Conservation (phyloP, 1,140 invertebrate species). For the Cydia fagiglandana region DNA sequence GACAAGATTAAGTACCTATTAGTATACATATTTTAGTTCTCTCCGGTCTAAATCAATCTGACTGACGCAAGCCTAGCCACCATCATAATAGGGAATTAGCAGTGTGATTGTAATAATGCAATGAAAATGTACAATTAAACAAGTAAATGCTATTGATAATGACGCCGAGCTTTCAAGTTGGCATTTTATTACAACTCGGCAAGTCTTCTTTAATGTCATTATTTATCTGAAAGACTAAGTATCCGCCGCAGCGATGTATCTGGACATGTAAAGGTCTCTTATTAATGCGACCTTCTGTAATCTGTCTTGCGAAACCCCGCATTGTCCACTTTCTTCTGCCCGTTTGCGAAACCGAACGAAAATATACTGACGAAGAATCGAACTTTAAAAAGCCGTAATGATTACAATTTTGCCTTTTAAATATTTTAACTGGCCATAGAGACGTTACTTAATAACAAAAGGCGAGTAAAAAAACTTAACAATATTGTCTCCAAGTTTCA, state of each 20-base stretch:
- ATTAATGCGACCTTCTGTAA: constrained; percentile 73
- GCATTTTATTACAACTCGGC: not conserved
- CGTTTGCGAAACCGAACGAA: constrained; percentile 49
- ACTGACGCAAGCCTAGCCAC: no score
- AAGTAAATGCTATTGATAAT: no score
- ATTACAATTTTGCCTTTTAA: constrained; percentile 26
- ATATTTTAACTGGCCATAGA: constrained; percentile 31
- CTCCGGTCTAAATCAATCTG: no score
- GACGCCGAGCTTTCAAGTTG: not conserved
- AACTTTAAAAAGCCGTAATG: constrained; percentile 32
- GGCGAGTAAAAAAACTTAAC: constrained; percentile 57
- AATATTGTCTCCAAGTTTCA: constrained; percentile 65
- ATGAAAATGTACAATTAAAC: not conserved
- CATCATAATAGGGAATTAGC: no score
- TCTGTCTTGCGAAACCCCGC: constrained; percentile 73
- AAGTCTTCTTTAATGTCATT: constrained; percentile 1
- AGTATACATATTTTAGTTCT: no score
- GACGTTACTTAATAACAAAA: constrained; percentile 26
- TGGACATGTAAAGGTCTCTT: constrained; percentile 55
- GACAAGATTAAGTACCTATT: no score
- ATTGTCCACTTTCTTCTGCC: constrained; percentile 71
- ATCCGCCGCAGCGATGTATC: constrained; percentile 31
- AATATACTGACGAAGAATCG: constrained; percentile 36
- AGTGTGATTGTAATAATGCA: not conserved
- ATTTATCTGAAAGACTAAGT: constrained; percentile 19